Conservation (phyloP, 2,113 vertebrate genomes). For the Seriola rivoliana region DNA sequence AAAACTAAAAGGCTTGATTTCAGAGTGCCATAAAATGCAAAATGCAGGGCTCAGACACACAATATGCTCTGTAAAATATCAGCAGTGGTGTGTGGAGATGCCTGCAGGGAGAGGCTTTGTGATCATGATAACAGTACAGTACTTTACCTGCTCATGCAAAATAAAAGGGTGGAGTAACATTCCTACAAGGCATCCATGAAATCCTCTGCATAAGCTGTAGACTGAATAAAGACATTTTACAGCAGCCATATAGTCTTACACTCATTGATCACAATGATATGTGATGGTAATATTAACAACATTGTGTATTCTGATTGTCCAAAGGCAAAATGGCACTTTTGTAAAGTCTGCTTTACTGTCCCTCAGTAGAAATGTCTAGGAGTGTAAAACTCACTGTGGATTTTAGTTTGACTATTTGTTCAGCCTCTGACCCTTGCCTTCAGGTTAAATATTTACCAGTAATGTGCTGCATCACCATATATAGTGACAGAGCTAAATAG, state of each 20-base stretch:
- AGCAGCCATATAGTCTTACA: neutral
- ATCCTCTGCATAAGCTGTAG: neutral
- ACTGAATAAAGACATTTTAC: neutral
- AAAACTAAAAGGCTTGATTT: slow-evolving; percentile 14
- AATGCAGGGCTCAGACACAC: slow-evolving; percentile 12
- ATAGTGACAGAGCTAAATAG: neutral
- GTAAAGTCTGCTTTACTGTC: neutral
- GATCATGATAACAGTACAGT: slow-evolving; percentile 33
- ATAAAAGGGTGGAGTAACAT: neutral
- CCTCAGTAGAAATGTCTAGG: neutral
- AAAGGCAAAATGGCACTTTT: neutral
- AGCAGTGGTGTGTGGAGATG: slow-evolving; percentile 5
- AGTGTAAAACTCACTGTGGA: neutral
- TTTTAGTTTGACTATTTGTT: slow-evolving; percentile 8
- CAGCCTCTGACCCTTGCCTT: slow-evolving; percentile 23
- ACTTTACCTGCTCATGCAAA: slow-evolving; percentile 39
- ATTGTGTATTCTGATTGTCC: neutral
- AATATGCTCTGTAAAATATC: slow-evolving; percentile 33
- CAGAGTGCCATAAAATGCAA: slow-evolving; percentile 61
- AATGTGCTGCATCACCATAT: neutral
- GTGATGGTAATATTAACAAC: neutral
- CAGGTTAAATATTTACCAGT: slow-evolving; percentile 37
- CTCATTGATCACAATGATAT: neutral
- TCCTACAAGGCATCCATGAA: neutral
- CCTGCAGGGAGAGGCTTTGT: slow-evolving; percentile 1